A percentile compares a stretch with the other conserved stretches of the same genome.
phyloP scores from a whole-genome alignment of 2,113 vertebrate genomes.

The Cryptotis parvus region DNA sequence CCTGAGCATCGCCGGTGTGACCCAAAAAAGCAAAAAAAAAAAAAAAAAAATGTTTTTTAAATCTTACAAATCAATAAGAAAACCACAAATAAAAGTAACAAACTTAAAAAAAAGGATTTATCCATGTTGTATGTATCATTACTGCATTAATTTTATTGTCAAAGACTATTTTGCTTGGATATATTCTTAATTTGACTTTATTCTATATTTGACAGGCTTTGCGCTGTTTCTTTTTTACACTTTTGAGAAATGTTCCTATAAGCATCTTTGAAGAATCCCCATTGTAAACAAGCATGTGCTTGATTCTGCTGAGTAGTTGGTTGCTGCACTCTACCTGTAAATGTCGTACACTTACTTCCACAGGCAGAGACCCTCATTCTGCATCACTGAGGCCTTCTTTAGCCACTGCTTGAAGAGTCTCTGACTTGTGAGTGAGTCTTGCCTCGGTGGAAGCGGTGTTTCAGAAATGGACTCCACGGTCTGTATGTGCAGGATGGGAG shows the following conservation, averaged over 20 bases:
- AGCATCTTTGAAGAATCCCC: not conserved
- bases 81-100: no score
- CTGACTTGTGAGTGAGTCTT: not conserved
- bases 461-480: not conserved
- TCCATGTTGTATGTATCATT: no score
- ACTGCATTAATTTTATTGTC: not conserved
- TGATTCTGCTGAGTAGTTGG: no score
- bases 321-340: not conserved
- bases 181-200: not conserved
- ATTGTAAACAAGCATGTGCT: not conserved
- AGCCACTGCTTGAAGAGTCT: not conserved
- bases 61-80: no score
- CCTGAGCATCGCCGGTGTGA: no score
- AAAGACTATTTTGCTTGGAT: not conserved
- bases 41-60: no score
- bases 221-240: not conserved
- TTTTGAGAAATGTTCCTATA: not conserved
- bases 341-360: not conserved
- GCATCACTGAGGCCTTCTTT: not conserved
- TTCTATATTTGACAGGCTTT: not conserved
- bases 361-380: accelerated
- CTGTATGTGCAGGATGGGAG: not conserved
- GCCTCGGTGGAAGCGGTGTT: not conserved
- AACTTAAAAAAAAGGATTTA: no score
- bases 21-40: no score